These are phyloP conservation scores for Enteromius paludinosus DNA, from an alignment of 2,797 vertebrate genomes.

Conservation along the genomic window DNA sequence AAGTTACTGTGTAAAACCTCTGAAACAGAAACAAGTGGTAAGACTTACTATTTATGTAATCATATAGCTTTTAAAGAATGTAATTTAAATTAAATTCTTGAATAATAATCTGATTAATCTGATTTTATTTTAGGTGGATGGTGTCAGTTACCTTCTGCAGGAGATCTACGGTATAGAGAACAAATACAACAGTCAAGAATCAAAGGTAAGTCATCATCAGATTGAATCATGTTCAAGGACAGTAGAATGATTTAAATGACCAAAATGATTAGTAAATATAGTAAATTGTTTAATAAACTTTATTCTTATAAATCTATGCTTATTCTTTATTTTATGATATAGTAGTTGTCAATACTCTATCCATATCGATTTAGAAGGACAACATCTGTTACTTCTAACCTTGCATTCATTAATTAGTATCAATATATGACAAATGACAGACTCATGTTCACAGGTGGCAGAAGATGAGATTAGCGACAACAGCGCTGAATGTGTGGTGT, in stretches of 20 bases:
- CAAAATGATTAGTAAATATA: background rate
- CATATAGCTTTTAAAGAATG: background rate
- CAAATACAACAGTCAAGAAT: constrained; percentile 92
- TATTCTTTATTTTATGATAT: background rate
- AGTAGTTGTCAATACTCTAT: background rate
- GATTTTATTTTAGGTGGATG: constrained; percentile 85
- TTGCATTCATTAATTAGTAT: constrained; percentile 1
- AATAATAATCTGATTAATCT: background rate
- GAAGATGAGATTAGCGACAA: constrained; percentile 98
- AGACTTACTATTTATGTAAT: constrained; percentile 63
- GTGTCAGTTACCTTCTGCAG: constrained; percentile 97
- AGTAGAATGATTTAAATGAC: background rate
- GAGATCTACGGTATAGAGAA: constrained; percentile 99
- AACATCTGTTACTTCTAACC: background rate
- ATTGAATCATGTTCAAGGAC: background rate
- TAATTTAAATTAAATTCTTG: background rate
- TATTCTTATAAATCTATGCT: background rate
- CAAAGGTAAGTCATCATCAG: constrained; percentile 33
- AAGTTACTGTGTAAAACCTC: constrained; percentile 95
- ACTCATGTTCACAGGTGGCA: constrained; percentile 78
- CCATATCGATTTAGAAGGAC: background rate
- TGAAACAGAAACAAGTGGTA: constrained; percentile 99
- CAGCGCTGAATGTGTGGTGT: constrained; percentile 97
- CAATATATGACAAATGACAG: background rate
- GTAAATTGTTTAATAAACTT: background rate